Conservation (phyloP, 2,888 invertebrate genomes). For the Drepana falcataria region DNA sequence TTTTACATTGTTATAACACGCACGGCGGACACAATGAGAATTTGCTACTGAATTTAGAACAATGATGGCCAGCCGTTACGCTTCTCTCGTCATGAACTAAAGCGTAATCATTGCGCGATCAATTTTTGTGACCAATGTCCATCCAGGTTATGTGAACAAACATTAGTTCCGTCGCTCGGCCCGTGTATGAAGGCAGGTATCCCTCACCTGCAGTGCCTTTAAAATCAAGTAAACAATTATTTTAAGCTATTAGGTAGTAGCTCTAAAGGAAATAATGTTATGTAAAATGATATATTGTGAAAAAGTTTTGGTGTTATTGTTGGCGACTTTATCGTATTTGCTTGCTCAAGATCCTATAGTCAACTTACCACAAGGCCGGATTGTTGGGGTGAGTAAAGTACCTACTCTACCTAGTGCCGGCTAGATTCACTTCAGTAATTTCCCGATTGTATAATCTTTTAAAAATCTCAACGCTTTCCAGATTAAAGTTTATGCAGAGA, state of each 20-base stretch:
- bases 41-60: slow-evolving; percentile 57
- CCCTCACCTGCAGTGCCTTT: slow-evolving; percentile 4
- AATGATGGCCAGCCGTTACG: slow-evolving; percentile 54
- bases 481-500: slow-evolving; percentile 83
- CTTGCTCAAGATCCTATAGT: slow-evolving; percentile 72
- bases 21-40: slow-evolving; percentile 21
- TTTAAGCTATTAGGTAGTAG: neutral
- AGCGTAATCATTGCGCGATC: slow-evolving; percentile 66
- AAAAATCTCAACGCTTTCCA: no score
- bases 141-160: slow-evolving; percentile 12
- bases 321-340: slow-evolving; percentile 16
- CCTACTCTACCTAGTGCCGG: no score
- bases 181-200: slow-evolving; percentile 5
- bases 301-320: slow-evolving; percentile 13
- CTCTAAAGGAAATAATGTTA: neutral
- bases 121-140: slow-evolving; percentile 55
- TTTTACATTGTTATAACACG: neutral
- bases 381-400: slow-evolving; percentile 76
- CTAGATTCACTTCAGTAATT: no score
- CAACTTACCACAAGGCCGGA: slow-evolving; percentile 76
- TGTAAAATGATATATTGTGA: slow-evolving; percentile 10
- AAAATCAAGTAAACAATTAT: neutral
- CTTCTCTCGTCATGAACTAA: slow-evolving; percentile 60
- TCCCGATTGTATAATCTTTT: no score
- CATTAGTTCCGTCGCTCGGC: slow-evolving; percentile 36